Evolutionary conservation across 2,113 vertebrate species (phyloP), one percentile per base, ranked within the genome.

Genomic region (Psophia crepitans): DNA sequence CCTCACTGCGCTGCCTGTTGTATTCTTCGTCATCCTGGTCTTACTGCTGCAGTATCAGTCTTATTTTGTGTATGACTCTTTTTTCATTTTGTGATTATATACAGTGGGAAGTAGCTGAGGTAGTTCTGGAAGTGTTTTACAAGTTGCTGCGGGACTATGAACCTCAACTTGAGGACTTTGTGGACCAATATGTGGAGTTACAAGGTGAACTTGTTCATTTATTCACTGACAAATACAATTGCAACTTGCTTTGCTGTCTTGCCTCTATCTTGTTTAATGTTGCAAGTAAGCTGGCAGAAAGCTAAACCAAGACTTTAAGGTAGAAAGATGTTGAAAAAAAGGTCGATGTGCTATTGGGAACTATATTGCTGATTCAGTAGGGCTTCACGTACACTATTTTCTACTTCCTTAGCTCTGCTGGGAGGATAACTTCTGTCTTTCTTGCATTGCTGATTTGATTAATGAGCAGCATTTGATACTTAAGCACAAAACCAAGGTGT

Each of bases 61-160:
- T 73, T 84, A 49, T 27, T 70, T 22, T 78, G 16, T 80, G 14
- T 53, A 27, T 95, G 53, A 58, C 20, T 68, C 57, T 86, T 51
- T n/a, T 44, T 76, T 87, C n/a, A 8, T 94, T 90, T 89, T 93
- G 15, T 96, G 23, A 66, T 89, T 96, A 51, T 93, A 71, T 85
- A 2, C 97, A 99, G 99, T 99, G 99, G 99, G 99, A 99, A 98
- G 99, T 99, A 58, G 99, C 99, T 6, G 99, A 99, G 51, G 98
- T 98, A 2, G 99, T 99, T 46, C 97, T 99, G 88, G 99, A 99
- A 88, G 99, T 99, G n/a, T 99, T 99, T 97, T 98, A 99, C 97
- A 99, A 99, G 94, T 98, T 99, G 81, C 96, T 99, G 92, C 97
- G 97, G 90, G 99, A 99, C 96, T 99, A 99, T 5, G 99, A 99